Base-by-base conservation (phyloP, 2,113 vertebrate species). In the Alosa alosa region DNA sequence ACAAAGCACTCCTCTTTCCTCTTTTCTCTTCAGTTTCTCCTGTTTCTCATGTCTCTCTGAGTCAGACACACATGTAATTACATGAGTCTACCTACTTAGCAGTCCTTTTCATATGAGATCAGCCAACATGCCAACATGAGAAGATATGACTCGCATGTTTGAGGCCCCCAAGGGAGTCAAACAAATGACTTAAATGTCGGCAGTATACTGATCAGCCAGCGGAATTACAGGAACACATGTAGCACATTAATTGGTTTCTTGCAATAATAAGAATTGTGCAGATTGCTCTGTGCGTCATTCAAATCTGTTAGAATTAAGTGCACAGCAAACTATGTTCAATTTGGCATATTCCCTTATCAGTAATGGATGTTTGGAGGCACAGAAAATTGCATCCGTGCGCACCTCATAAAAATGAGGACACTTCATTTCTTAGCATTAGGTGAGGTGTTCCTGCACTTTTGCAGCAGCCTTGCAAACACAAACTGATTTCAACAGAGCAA, bases 331-430 rank as follows among this genome's bases (percentile, higher is more conserved):
- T 39, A 39, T 39, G 72, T 78, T 39, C 72, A 78, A 78, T 78
- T 78, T 78, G 31, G 31, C 72, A 36, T 31, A 78, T 78, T 78
- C 72, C 72, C 72, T 78, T 36, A 78, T 39, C 72, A 36, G 36
- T 39, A 78, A 78, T 78, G 72, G 31, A 78, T 78, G 72, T 78
- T 78, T 78, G 31, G 72, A 78, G 72, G 31, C 36, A 78, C 25
- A 78, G 72, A 36, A 78, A 36, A 78, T 78, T 31, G 31, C 72
- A 78, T 78, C 72, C 31, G 4, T 78, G 72, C 31, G 72, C 72
- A 39, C 36, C 31, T 78, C 36, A 78, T 78, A 78, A 78, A 36
- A 78, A 78, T 78, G 72, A 78, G 72, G 31, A 78, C 25, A 36
- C 31, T 78, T 78, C 72, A 78, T 41, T 78, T 78, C 72, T 39